Evolutionary conservation across 2,113 vertebrate species (phyloP).

Genomic region (Hippocampus comes): DNA sequence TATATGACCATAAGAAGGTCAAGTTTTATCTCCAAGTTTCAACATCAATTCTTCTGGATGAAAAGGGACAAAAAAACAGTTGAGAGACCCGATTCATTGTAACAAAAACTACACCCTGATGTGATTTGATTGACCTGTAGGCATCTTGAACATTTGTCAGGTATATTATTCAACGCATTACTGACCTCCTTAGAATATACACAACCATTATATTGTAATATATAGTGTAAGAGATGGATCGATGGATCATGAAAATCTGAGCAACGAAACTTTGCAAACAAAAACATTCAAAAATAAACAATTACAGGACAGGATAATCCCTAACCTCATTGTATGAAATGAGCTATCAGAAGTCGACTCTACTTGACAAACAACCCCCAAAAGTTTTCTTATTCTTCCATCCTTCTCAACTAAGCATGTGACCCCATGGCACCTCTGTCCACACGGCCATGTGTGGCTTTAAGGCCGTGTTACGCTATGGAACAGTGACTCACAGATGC

Average conservation of each 20-base stretch:
- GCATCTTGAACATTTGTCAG: background rate
- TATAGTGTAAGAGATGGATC: too few species aligned
- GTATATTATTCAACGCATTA: background rate
- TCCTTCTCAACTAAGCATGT: slow-evolving; percentile 35
- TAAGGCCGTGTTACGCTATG: slow-evolving; percentile 56
- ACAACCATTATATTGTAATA: too few species aligned
- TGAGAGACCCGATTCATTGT: background rate
- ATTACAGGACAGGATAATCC: background rate
- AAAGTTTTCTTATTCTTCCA: slow-evolving; percentile 16
- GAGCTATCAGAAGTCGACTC: background rate
- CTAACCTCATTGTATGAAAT: background rate
- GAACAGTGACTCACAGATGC: slow-evolving; percentile 69
- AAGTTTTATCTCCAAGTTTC: too few species aligned
- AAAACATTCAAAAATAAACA: background rate
- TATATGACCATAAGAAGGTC: too few species aligned
- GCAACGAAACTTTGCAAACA: background rate
- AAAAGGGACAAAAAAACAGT: background rate
- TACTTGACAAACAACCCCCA: background rate
- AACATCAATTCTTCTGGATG: background rate
- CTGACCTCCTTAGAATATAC: too few species aligned
- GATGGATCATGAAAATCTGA: background rate
- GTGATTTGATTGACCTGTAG: background rate
- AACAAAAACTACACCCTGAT: background rate
- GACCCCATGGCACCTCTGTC: slow-evolving; percentile 47
- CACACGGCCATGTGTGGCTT: slow-evolving; percentile 64